phyloP scores from a whole-genome alignment of 2,113 vertebrate genomes.

The Bucco capensis region DNA sequence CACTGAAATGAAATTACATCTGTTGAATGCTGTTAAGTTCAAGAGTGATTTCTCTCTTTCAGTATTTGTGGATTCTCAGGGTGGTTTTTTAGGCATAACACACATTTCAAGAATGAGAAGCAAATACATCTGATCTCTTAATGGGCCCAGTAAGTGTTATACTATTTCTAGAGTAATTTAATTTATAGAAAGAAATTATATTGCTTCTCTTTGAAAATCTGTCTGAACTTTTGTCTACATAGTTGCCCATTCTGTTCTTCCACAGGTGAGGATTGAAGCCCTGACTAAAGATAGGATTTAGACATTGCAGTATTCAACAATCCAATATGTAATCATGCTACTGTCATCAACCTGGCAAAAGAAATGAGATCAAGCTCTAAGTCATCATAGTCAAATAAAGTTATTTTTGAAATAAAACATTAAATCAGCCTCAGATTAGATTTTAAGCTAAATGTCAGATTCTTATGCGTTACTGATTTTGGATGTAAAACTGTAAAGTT shows the following conservation, averaged over 20 bases:
- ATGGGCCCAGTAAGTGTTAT: background rate
- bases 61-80: background rate
- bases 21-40: background rate
- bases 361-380: background rate
- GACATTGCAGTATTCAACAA: background rate
- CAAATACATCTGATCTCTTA: background rate
- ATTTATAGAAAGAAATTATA: background rate
- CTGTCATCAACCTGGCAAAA: background rate
- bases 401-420: background rate
- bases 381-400: background rate
- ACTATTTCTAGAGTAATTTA: background rate
- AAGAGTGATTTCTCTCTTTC: background rate
- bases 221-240: background rate
- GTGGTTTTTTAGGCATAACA: rapidly evolving
- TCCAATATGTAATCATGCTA: background rate
- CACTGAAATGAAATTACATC: background rate
- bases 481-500: background rate
- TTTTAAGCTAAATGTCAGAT: background rate
- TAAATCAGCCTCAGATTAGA: background rate
- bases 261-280: background rate
- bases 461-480: background rate
- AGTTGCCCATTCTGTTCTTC: background rate
- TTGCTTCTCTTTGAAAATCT: background rate
- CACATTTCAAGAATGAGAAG: background rate
- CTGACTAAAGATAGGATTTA: background rate